A percentile compares a stretch with the other conserved stretches of the same genome.
phyloP scores from a whole-genome alignment of 2,797 vertebrate genomes.

The Morus bassanus region DNA sequence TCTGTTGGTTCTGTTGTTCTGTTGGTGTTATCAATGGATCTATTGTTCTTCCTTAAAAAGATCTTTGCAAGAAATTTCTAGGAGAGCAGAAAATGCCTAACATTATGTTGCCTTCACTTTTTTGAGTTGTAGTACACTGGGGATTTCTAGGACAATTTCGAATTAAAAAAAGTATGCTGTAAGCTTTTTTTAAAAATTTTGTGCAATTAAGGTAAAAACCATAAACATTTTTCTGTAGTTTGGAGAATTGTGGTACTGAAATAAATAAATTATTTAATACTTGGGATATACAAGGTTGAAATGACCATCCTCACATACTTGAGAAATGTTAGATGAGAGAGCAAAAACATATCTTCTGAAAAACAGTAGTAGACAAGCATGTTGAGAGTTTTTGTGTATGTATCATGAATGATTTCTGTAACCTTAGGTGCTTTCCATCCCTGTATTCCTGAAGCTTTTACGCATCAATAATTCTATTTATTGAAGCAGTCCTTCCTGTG shows the following conservation, averaged over 20 bases:
- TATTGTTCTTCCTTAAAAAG: neutral
- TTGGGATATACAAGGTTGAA: neutral
- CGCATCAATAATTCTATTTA: neutral
- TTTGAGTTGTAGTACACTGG: neutral
- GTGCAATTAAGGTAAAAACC: neutral
- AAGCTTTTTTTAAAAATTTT: neutral
- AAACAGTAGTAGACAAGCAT: neutral
- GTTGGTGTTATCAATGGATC: neutral
- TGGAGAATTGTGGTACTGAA: neutral
- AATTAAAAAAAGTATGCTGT: neutral
- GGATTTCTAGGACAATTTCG: neutral
- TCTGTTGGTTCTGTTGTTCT: neutral
- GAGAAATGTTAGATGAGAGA: neutral
- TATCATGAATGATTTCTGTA: neutral
- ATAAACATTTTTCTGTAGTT: neutral
- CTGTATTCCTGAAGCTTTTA: neutral
- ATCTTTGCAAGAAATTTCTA: neutral
- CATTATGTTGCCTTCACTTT: neutral
- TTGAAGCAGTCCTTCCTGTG: neutral
- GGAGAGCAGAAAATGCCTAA: neutral
- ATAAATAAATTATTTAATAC: neutral
- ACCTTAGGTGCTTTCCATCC: neutral
- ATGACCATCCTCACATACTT: neutral
- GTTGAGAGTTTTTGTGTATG: neutral
- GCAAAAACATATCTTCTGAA: neutral